Percentiles rank a stretch among this genome's conserved stretches.
Conservation (phyloP, 2,797 vertebrate genomes). For the Danio tinwini region DNA sequence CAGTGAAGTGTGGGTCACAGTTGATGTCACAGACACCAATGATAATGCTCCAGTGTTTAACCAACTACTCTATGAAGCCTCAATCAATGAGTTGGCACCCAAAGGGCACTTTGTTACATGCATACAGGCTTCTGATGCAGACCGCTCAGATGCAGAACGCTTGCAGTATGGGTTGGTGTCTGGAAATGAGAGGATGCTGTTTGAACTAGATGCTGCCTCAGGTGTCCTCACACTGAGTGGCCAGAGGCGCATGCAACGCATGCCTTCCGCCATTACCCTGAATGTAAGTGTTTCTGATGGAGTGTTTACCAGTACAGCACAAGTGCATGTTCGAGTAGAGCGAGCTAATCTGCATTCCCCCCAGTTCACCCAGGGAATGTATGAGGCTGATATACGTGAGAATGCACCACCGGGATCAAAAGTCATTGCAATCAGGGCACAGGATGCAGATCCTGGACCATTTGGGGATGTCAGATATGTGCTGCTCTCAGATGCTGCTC, state of each 20-base stretch:
- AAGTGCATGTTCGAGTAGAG: slow-evolving; percentile 90
- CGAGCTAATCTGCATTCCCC: slow-evolving; percentile 92
- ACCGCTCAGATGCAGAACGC: slow-evolving; percentile 90
- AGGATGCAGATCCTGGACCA: slow-evolving; percentile 88
- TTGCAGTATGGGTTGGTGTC: slow-evolving; percentile 93
- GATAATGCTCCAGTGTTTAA: slow-evolving; percentile 96
- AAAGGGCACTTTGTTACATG: slow-evolving; percentile 95
- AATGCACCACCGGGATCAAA: slow-evolving; percentile 87
- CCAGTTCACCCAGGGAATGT: slow-evolving; percentile 86
- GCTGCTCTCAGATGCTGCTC: slow-evolving; percentile 90
- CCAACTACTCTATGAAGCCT: slow-evolving; percentile 94
- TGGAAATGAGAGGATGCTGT: slow-evolving; percentile 92
- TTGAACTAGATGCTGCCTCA: slow-evolving; percentile 86
- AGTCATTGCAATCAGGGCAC: slow-evolving; percentile 88
- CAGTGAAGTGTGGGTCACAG: slow-evolving; percentile 87
- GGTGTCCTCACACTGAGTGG: slow-evolving; percentile 90
- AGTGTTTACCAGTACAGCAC: slow-evolving; percentile 94
- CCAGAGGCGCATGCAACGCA: slow-evolving; percentile 85
- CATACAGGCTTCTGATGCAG: slow-evolving; percentile 93
- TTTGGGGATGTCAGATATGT: slow-evolving; percentile 87
- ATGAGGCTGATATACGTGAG: slow-evolving; percentile 91
- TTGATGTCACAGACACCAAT: slow-evolving; percentile 91
- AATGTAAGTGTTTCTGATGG: slow-evolving; percentile 97
- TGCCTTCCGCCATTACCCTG: slow-evolving; percentile 89
- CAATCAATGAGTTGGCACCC: slow-evolving; percentile 92